These are phyloP conservation scores for Trissolcus brochymenae DNA, from an alignment of 2,888 invertebrate genomes.

Conservation along the genomic window DNA sequence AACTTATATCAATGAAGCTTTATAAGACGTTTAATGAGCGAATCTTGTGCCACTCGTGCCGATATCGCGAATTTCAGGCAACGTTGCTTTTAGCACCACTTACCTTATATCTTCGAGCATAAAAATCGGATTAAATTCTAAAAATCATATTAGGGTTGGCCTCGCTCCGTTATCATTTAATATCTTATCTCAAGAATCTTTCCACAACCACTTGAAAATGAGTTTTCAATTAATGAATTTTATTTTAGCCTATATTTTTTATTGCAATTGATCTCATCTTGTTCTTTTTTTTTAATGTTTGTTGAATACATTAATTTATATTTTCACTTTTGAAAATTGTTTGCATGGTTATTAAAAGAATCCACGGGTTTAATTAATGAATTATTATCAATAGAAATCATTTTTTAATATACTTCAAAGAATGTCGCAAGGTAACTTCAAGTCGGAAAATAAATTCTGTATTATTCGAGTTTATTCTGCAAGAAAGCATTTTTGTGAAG, in stretches of 20 bases:
- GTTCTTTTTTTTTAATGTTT: no score
- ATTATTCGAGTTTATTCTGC: background rate
- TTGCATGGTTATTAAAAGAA: no score
- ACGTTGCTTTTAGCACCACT: constrained; percentile 18
- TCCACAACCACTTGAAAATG: background rate
- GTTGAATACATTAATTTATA: no score
- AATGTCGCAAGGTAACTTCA: no score
- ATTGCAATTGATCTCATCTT: no score
- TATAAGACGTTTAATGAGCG: constrained; percentile 26
- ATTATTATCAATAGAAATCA: no score
- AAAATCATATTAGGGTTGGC: background rate
- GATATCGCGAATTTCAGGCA: constrained; percentile 16
- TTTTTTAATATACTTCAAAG: no score
- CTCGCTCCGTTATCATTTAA: background rate
- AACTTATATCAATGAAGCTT: constrained; percentile 20
- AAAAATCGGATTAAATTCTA: constrained; percentile 35
- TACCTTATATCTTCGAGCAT: constrained; percentile 31
- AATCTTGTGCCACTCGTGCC: constrained; percentile 15
- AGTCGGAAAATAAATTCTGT: background rate
- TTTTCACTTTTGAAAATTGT: no score
- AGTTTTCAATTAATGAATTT: no score
- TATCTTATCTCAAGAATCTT: constrained; percentile 14
- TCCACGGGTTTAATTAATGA: no score
- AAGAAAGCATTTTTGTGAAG: background rate
- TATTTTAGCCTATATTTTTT: no score